Evolutionary conservation across 2,888 invertebrate species (phyloP), one percentile per base, ranked within the genome.

Genomic region (Augochlorella aurata): DNA sequence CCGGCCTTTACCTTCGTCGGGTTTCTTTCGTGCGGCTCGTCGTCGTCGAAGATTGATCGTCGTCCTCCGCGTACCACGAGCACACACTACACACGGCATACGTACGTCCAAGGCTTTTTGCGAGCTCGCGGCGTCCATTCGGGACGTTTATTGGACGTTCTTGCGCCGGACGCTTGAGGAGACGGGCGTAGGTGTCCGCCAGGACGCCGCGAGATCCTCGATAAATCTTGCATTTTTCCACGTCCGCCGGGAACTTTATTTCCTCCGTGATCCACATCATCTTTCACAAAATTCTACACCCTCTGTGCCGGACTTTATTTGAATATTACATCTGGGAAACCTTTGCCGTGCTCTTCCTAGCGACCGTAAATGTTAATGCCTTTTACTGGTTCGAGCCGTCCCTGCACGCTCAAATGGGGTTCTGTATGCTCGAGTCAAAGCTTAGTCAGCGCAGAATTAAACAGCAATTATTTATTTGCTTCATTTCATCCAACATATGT

Each of bases 21-120:
- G 67, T 67, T 80, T 73, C 47, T 49, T 65, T 44, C 49, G 38
- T 24, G 50, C 58, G 58, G 24, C 58, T 58, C 38, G 54, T 18
- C 67, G 58, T 44, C 67, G 29, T 74, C 61, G 68, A 68, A 82
- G 82, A 82, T 82, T 75, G 80, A 80, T 81, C 67, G 75, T 75
- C 67, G 74, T 66, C 73, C 74, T 67, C n/a, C 47, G 50, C 50
- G 50, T 45, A 49, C 66, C 38, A 10, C 61, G 18, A 10, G n/a
- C 67, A 12, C 52, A 49, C 49, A 61, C 3, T 5, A 18, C 7
- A 7, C 38, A 47, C 49, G 61, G 50, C 45, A 67, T 66, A 38
- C 45, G 44, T 47, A 24, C 74, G 18, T n/a, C 52, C 58, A 29
- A 4, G 49, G 61, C 66, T 72, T 77, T 66, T 75, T 69, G 61